Evolutionary conservation across 1,140 invertebrate species (phyloP).

Genomic region (Pseudomyrmex dendroicus): DNA sequence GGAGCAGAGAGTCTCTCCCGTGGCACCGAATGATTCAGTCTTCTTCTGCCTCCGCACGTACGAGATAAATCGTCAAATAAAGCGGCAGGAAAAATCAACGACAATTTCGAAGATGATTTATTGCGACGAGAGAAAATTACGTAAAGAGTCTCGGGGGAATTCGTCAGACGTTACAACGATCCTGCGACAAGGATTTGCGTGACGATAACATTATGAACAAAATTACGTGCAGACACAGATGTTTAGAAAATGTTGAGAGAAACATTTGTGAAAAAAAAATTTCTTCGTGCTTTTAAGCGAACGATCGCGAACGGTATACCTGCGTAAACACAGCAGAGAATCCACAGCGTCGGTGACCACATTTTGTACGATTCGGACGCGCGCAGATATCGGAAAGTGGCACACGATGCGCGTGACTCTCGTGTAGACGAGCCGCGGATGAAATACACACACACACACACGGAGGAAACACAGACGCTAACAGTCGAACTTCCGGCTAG

Average conservation of each 20-base stretch:
- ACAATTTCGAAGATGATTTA: not conserved
- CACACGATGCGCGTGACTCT: not conserved
- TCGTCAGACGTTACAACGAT: conserved; percentile 1
- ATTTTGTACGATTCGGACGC: not conserved
- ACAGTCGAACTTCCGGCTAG: conserved; percentile 19
- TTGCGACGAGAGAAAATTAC: not conserved
- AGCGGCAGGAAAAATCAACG: not conserved
- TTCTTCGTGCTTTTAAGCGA: not conserved
- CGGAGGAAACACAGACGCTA: not conserved
- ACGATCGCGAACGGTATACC: conserved; percentile 6
- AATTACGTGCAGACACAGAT: not conserved
- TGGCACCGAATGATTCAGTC: not conserved
- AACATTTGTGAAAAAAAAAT: not conserved
- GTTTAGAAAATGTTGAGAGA: not conserved
- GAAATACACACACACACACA: not conserved
- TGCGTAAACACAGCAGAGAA: conserved; percentile 19
- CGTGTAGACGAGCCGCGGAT: not conserved
- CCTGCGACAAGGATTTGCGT: too few species aligned
- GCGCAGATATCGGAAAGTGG: not conserved
- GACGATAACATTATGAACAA: not conserved
- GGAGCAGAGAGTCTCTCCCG: not conserved
- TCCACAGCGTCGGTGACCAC: conserved; percentile 4
- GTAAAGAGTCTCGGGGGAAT: not conserved
- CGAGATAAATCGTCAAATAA: not conserved
- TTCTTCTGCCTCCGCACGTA: not conserved